These are phyloP conservation scores for Sylvietta virens DNA, from an alignment of 2,113 vertebrate genomes.

Conservation along the genomic window DNA sequence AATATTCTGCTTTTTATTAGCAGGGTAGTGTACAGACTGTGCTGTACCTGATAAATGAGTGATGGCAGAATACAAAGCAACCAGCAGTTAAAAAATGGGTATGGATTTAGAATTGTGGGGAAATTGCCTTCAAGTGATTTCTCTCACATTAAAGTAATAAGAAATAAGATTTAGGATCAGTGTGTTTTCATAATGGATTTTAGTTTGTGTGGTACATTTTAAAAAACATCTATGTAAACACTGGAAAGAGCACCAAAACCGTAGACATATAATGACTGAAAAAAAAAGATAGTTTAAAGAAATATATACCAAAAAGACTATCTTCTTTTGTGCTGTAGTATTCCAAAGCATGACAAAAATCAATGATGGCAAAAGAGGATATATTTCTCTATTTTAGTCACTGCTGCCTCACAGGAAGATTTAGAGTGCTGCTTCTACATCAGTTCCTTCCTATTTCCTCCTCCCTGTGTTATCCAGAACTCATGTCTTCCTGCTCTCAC, in stretches of 20 bases:
- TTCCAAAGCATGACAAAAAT: neutral
- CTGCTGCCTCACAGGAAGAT: neutral
- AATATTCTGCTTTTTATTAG: neutral
- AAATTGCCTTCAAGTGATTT: neutral
- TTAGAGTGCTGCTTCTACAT: neutral
- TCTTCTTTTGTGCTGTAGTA: neutral
- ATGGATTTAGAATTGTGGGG: neutral
- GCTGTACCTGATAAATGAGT: neutral
- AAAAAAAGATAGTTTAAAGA: neutral
- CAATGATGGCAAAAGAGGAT: neutral
- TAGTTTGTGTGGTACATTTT: neutral
- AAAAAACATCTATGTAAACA: neutral
- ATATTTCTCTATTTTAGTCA: neutral
- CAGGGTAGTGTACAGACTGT: neutral
- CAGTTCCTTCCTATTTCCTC: neutral
- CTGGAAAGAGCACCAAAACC: neutral
- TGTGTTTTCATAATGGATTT: neutral
- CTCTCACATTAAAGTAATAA: neutral
- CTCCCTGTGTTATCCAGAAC: neutral
- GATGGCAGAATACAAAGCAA: neutral
- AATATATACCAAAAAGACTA: neutral
- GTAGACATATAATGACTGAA: neutral
- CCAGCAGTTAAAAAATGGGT: neutral
- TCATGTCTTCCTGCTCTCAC: neutral
- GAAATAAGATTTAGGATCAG: neutral